A percentile compares a stretch with the other conserved stretches of the same genome.
These are phyloP conservation scores for Meteorus sp. DNA, from an alignment of 1,140 invertebrate genomes.

Conservation along the genomic window DNA sequence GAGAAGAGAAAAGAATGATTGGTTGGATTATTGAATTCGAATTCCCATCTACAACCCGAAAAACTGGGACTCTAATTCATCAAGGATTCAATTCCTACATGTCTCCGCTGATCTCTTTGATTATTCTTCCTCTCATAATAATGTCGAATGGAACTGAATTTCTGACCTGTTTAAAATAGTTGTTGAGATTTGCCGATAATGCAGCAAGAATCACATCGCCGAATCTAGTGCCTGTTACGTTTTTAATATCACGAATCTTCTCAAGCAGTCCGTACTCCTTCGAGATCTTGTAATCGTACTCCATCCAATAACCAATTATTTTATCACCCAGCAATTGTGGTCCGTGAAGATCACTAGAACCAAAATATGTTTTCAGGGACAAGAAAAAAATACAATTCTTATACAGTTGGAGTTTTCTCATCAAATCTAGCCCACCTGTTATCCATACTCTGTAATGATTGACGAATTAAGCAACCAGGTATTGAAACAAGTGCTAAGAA, in stretches of 20 bases:
- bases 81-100: too few species aligned
- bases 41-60: too few species aligned
- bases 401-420: neutral
- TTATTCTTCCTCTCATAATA: too few species aligned
- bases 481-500: slow-evolving; percentile 19
- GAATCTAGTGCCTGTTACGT: slow-evolving; percentile 37
- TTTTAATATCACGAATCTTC: slow-evolving; percentile 42
- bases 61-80: too few species aligned
- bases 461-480: slow-evolving; percentile 32
- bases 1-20: too few species aligned
- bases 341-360: slow-evolving; percentile 38
- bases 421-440: slow-evolving; percentile 29
- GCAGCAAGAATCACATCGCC: slow-evolving; percentile 46
- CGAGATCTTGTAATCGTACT: slow-evolving; percentile 27
- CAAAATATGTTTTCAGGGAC: too few species aligned
- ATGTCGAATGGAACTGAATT: neutral
- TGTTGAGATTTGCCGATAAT: slow-evolving; percentile 43
- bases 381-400: slow-evolving; percentile 9
- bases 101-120: too few species aligned
- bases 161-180: slow-evolving; percentile 40
- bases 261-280: slow-evolving; percentile 30
- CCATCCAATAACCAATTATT: slow-evolving; percentile 39
- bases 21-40: too few species aligned
- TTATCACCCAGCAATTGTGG: slow-evolving; percentile 40
- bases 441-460: slow-evolving; percentile 35